These are phyloP conservation scores for Morelia viridis DNA, from an alignment of 2,797 vertebrate genomes.

Conservation along the genomic window DNA sequence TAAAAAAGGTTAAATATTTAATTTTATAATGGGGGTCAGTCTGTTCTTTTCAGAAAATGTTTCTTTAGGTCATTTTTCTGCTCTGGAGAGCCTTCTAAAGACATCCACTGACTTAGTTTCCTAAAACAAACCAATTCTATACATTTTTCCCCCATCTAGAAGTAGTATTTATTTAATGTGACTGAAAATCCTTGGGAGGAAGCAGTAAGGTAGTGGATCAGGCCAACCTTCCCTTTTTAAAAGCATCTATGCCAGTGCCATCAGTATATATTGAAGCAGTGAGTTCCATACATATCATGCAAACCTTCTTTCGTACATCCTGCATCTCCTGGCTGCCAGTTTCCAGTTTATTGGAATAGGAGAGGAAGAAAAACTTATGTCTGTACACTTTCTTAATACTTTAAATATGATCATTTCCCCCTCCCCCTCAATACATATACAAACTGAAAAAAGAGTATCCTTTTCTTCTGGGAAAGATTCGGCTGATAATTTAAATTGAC, in stretches of 20 bases:
- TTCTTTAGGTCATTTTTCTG: not conserved
- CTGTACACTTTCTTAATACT: not conserved
- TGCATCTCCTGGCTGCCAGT: not conserved
- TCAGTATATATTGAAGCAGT: not conserved
- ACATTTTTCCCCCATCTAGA: not conserved
- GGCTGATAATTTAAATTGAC: not conserved
- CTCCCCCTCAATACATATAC: not conserved
- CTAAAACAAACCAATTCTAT: not conserved
- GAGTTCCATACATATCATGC: not conserved
- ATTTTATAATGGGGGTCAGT: not conserved
- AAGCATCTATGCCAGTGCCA: not conserved
- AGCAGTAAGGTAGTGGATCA: not conserved
- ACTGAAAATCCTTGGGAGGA: not conserved
- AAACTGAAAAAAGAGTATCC: no score
- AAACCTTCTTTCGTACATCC: not conserved
- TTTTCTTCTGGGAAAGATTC: not conserved
- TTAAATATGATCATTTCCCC: no score
- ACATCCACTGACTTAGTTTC: not conserved
- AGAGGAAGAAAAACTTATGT: not conserved
- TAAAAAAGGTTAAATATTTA: conserved; percentile 12
- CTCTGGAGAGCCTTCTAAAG: not conserved
- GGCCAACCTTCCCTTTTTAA: not conserved
- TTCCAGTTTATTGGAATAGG: not conserved
- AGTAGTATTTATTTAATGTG: not conserved
- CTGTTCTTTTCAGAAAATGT: not conserved